Conservation (phyloP, 2,797 vertebrate species). For the Erpetoichthys calabaricus region DNA sequence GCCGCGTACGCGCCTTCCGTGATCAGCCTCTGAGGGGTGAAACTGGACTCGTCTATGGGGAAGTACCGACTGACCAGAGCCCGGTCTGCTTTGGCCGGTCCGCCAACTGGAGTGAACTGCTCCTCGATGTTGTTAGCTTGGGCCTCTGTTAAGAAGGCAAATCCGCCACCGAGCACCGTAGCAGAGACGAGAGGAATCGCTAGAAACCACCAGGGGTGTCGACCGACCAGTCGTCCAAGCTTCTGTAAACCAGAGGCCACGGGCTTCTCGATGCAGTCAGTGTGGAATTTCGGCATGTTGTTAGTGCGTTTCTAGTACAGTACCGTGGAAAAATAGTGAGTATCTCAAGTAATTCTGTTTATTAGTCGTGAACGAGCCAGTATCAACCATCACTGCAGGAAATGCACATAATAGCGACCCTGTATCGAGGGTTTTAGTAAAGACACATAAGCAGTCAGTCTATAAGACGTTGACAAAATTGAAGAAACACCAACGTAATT, state of each 20-base stretch:
- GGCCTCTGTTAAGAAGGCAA: conserved; percentile 33
- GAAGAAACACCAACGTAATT: too few relatives aligned
- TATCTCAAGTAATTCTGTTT: too few relatives aligned
- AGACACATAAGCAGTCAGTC: too few relatives aligned
- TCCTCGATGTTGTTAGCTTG: conserved; percentile 47
- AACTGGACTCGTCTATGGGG: conserved; percentile 30
- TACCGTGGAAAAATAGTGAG: too few relatives aligned
- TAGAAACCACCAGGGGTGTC: conserved; percentile 50
- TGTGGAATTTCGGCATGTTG: conserved; percentile 30
- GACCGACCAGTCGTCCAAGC: conserved; percentile 41
- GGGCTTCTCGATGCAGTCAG: conserved; percentile 38
- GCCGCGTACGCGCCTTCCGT: conserved; percentile 38
- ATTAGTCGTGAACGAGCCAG: too few relatives aligned
- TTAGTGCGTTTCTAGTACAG: too few relatives aligned
- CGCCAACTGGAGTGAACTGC: conserved; percentile 56
- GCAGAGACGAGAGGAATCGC: conserved; percentile 38
- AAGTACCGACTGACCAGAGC: conserved; percentile 44
- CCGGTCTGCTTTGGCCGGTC: conserved; percentile 60
- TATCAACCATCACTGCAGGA: too few relatives aligned
- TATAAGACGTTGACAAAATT: too few relatives aligned
- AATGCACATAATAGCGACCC: too few relatives aligned
- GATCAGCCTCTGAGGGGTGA: conserved; percentile 49
- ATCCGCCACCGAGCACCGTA: conserved; percentile 43
- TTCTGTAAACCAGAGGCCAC: conserved; percentile 30
- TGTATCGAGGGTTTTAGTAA: too few relatives aligned